Evolutionary conservation across 2,113 vertebrate genomes (phyloP), one percentile per base, ranked within the genome.

Genomic region (Bambusicola thoracicus): DNA sequence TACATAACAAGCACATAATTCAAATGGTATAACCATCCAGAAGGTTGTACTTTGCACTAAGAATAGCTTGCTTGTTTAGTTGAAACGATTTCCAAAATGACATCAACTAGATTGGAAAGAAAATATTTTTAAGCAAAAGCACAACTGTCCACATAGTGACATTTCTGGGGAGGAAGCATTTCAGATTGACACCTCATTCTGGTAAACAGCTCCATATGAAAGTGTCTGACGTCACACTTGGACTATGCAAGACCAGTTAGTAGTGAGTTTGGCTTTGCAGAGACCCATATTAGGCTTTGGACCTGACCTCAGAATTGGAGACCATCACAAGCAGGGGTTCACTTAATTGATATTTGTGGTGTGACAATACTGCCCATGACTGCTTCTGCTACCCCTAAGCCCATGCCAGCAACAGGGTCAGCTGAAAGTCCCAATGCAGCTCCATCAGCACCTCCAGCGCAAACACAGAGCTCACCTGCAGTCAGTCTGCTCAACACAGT

Each of bases 161-260:
- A 40, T 88, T 88, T 30, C 79, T 68, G 21, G 14, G 74, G 51
- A 87, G 48, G 27, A 89, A 34, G 59, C 72, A 85, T 81, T 70
- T 87, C 1, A 70, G 90, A 90, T 95, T 94, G 91, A 90, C 79
- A 84, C 72, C 76, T 95, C 76, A 12, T 55, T 15, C 62, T 87
- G 70, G 81, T 91, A 29, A 76, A 93, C 76, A 77, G 83, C 81
- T 95, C 91, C 86, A 93, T 77, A 93, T 76, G 91, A 89, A 94
- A 92, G 85, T 81, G 87, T 20, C 41, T 79, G 6, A 61, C 90
- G 53, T 79, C 86, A 92, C 61, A 81, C 29, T 32, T 15, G 14
- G 55, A 46, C 55, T 93, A 32, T 69, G 72, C 76, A 80, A 90
- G 72, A 43, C 75, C 61, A 48, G 67, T 21, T 29, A 44, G 81